Evolutionary conservation across 1,140 invertebrate species (phyloP).

Genomic region (Bombus confusus): DNA sequence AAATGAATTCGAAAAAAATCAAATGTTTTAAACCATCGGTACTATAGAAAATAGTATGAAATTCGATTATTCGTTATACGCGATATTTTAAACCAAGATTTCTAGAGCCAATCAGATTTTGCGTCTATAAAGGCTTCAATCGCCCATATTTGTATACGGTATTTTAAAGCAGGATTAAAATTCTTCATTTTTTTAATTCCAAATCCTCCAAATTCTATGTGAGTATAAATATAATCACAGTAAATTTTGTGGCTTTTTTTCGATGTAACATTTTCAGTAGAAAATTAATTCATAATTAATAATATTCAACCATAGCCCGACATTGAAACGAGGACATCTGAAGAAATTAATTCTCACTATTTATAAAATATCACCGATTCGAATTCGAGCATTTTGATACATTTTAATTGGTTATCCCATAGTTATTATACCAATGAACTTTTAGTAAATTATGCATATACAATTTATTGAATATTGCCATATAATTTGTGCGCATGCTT

Average conservation of each 20-base stretch:
- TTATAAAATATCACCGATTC: not conserved
- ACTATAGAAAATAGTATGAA: not conserved
- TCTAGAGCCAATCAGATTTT: not conserved
- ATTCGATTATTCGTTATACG: not conserved
- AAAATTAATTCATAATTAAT: not conserved
- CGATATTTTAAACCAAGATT: not conserved
- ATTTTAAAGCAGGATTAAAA: not conserved
- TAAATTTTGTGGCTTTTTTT: not conserved
- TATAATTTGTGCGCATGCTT: conserved; percentile 6
- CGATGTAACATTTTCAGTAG: not conserved
- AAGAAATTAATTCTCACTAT: not conserved
- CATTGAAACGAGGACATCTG: not conserved
- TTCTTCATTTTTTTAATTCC: not conserved
- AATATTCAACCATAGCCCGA: not conserved
- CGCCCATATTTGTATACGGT: not conserved
- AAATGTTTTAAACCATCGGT: not conserved
- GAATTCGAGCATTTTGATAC: not conserved
- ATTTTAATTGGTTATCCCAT: not conserved
- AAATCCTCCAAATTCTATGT: not conserved
- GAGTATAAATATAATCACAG: not conserved
- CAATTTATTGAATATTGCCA: not conserved
- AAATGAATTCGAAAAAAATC: not conserved
- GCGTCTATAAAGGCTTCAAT: not conserved
- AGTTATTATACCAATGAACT: not conserved
- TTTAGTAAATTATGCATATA: too few relatives aligned